These are phyloP conservation scores for Liasis olivaceus DNA, from an alignment of 2,797 vertebrate species.

Conservation along the genomic window DNA sequence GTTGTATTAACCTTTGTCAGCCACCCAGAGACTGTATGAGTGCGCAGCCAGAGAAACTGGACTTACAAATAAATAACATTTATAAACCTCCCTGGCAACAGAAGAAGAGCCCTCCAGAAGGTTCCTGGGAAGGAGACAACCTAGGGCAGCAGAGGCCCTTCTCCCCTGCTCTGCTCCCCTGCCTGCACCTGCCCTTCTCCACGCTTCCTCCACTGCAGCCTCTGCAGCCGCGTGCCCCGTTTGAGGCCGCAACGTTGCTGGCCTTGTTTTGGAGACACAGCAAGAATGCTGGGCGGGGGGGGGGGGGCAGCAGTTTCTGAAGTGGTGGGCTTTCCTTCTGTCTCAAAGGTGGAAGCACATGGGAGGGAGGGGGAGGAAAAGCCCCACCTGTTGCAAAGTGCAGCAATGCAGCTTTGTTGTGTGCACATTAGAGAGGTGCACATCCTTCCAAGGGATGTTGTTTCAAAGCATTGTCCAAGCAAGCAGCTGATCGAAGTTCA, in stretches of 20 bases:
- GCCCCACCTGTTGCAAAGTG: no score
- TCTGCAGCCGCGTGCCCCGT: neutral
- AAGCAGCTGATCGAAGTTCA: no score
- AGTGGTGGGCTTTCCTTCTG: neutral
- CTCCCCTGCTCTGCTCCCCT: neutral
- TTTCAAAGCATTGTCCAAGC: no score
- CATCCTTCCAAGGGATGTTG: no score
- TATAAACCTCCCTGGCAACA: neutral
- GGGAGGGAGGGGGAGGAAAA: neutral
- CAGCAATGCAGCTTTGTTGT: no score
- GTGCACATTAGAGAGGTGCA: no score
- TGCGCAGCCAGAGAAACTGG: neutral
- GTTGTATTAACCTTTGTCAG: neutral
- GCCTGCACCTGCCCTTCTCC: neutral
- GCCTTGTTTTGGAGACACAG: neutral
- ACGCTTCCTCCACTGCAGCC: neutral
- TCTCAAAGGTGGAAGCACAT: neutral
- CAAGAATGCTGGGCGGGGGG: neutral
- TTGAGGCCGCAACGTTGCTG: neutral
- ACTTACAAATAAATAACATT: neutral
- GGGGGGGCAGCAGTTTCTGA: neutral
- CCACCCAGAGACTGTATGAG: neutral
- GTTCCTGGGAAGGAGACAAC: neutral
- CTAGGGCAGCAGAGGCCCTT: neutral
- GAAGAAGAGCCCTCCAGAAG: neutral